Evolutionary conservation across 2,113 vertebrate genomes (phyloP).

Genomic region (Mionectes macconnelli): DNA sequence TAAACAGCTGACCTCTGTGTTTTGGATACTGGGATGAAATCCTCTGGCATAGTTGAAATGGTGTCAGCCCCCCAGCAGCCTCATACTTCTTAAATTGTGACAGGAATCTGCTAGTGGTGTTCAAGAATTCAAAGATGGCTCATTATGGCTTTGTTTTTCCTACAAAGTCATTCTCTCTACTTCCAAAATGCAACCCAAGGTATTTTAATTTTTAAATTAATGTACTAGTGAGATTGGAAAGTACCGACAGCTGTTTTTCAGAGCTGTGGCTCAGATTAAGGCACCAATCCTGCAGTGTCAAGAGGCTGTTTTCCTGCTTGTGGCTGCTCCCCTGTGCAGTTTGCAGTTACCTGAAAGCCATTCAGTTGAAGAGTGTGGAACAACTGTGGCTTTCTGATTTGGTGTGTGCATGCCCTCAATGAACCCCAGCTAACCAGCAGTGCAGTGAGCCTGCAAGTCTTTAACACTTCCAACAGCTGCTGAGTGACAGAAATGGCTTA

Average conservation of each 20-base stretch:
- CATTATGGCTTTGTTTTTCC: background rate
- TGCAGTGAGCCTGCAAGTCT: background rate
- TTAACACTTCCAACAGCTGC: background rate
- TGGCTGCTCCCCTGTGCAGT: background rate
- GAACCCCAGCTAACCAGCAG: background rate
- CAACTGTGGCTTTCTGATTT: background rate
- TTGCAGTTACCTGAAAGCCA: background rate
- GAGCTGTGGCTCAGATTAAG: background rate
- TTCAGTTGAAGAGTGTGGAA: background rate
- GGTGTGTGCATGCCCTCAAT: background rate
- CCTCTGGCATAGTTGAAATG: background rate
- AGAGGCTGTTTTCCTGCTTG: background rate
- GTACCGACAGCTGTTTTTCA: background rate
- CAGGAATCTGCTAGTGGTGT: background rate
- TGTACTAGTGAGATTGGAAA: background rate
- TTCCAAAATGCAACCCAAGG: background rate
- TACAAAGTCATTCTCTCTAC: background rate
- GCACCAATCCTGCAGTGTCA: background rate
- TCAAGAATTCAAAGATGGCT: background rate
- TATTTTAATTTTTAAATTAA: background rate
- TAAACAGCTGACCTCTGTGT: background rate
- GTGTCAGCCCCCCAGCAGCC: background rate
- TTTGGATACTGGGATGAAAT: background rate
- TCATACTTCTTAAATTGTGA: fast-evolving
- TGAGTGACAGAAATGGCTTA: background rate